Conservation (phyloP, 2,113 vertebrate genomes). For the Cavia porcellus region DNA sequence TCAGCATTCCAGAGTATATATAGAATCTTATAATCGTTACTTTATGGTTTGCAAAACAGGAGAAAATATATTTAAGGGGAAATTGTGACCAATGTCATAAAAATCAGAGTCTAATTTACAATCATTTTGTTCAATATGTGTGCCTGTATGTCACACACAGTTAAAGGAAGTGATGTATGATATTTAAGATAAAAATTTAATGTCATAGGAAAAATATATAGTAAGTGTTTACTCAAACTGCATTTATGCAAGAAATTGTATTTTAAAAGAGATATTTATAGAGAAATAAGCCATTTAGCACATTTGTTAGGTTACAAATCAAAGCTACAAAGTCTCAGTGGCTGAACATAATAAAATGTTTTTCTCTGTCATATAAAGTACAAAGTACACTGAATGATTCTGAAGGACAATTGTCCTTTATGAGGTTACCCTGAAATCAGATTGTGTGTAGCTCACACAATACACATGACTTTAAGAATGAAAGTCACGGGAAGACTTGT, state of each 20-base stretch:
- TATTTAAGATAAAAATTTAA: constrained; percentile 23
- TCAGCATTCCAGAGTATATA: background rate
- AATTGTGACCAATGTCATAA: background rate
- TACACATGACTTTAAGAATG: background rate
- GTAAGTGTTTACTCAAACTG: background rate
- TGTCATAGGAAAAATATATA: background rate
- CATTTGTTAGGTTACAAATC: background rate
- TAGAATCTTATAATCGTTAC: background rate
- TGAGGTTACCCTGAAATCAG: background rate
- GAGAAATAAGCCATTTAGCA: background rate
- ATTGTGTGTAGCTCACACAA: background rate
- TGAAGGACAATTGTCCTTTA: background rate
- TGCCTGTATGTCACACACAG: background rate
- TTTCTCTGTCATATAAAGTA: background rate
- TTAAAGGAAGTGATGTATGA: background rate
- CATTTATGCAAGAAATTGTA: background rate
- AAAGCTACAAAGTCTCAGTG: constrained; percentile 6
- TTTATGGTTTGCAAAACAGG: background rate
- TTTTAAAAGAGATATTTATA: background rate
- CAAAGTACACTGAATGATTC: background rate
- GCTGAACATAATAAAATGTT: background rate
- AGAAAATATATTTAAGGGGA: background rate
- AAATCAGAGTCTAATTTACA: constrained; percentile 13
- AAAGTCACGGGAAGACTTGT: background rate
- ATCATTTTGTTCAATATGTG: background rate